A percentile compares a stretch with the other conserved stretches of the same genome.
Evolutionary conservation across 2,113 vertebrate genomes (phyloP).

Genomic region (Misgurnus anguillicaudatus): DNA sequence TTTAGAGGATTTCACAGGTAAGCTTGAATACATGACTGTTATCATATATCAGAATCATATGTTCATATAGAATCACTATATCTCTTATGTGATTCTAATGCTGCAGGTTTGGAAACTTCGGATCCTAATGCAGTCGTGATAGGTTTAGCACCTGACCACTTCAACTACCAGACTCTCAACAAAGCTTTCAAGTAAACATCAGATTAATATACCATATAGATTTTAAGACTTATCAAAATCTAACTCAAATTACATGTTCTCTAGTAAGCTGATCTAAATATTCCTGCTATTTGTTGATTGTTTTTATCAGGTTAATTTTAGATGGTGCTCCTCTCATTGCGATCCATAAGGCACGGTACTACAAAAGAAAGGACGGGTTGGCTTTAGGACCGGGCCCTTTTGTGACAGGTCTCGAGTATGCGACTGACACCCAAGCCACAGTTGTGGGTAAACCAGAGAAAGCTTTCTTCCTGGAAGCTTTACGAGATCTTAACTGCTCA

Average conservation of each 20-base stretch:
- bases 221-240: not conserved
- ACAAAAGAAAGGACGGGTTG: slow-evolving; percentile 88
- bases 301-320: slow-evolving; percentile 78
- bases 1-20: slow-evolving; percentile 89
- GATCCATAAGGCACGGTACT: slow-evolving; percentile 95
- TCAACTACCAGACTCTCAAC: slow-evolving; percentile 91
- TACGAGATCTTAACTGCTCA: slow-evolving; percentile 72
- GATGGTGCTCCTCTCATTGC: slow-evolving; percentile 92
- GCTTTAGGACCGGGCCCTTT: slow-evolving; percentile 94
- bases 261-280: not conserved
- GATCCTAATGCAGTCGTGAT: slow-evolving; percentile 92
- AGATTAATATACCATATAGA: not conserved
- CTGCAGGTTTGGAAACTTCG: slow-evolving; percentile 81
- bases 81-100: not conserved
- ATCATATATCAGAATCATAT: no score
- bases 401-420: slow-evolving; percentile 87
- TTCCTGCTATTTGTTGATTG: not conserved
- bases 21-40: not conserved
- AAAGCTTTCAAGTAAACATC: slow-evolving; percentile 83
- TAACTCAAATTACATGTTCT: not conserved
- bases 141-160: slow-evolving; percentile 90
- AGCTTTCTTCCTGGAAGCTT: slow-evolving; percentile 89
- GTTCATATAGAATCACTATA: no score
- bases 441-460: slow-evolving; percentile 94
- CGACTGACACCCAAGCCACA: slow-evolving; percentile 79